Conservation (phyloP, 2,888 invertebrate genomes). For the Idaea biselata region DNA sequence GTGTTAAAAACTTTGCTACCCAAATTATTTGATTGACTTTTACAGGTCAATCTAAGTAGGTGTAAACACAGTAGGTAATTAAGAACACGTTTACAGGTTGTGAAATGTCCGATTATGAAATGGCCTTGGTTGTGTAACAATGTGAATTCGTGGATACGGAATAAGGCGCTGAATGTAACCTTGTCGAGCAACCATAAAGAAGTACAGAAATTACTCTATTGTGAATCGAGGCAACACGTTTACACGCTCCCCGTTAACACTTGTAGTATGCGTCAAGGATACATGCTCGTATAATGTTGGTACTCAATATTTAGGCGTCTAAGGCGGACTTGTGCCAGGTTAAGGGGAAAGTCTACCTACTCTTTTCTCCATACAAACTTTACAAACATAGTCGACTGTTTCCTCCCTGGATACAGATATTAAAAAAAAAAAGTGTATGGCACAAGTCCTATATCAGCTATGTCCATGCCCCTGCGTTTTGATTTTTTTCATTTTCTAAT, state of each 20-base stretch:
- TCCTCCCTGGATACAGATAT: no score
- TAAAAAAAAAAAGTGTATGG: no score
- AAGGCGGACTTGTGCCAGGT: no score
- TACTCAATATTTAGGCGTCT: no score
- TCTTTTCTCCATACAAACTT: no score
- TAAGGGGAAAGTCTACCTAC: no score
- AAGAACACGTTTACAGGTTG: slow-evolving; percentile 19
- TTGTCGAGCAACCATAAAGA: slow-evolving; percentile 33
- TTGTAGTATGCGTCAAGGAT: no score
- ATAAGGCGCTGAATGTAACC: slow-evolving; percentile 37
- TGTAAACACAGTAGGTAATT: neutral
- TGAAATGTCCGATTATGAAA: slow-evolving; percentile 27
- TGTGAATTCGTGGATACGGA: slow-evolving; percentile 35
- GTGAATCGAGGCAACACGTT: slow-evolving; percentile 27
- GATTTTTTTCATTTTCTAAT: no score
- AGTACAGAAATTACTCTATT: slow-evolving; percentile 32
- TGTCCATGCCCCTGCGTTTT: no score
- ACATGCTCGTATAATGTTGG: no score
- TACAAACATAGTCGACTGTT: no score
- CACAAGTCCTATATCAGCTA: no score
- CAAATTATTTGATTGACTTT: neutral
- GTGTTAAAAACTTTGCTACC: neutral
- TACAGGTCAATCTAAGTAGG: neutral
- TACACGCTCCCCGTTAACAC: neutral
- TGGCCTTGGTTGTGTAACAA: slow-evolving; percentile 24